Evolutionary conservation across 2,888 invertebrate genomes (phyloP).

Genomic region (Apamea anceps): DNA sequence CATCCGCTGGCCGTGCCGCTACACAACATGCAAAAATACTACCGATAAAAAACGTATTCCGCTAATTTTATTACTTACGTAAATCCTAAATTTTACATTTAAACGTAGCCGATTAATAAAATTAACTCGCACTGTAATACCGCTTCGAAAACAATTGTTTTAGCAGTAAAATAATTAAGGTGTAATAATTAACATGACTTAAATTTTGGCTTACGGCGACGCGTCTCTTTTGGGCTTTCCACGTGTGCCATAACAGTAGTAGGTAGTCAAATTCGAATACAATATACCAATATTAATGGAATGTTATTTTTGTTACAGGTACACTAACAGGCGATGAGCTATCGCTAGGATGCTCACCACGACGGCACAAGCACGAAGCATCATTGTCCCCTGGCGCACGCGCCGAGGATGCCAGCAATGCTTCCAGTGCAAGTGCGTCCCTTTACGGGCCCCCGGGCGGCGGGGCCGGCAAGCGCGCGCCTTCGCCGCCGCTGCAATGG

Average conservation of each 20-base stretch:
- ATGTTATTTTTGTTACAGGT: slow-evolving; percentile 90
- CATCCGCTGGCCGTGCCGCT: slow-evolving; percentile 74
- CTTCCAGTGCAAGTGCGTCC: slow-evolving; percentile 91
- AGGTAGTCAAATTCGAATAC: background rate
- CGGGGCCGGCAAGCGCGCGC: slow-evolving; percentile 85
- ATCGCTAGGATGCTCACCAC: slow-evolving; percentile 91
- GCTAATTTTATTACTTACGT: slow-evolving; percentile 21
- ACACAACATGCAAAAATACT: slow-evolving; percentile 59
- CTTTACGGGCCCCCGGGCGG: slow-evolving; percentile 90
- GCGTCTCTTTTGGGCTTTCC: background rate
- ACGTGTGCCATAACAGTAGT: background rate
- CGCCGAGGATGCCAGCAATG: slow-evolving; percentile 94
- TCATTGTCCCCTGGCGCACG: slow-evolving; percentile 92
- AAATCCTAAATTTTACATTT: background rate
- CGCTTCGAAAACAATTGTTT: background rate
- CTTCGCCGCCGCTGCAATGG: slow-evolving; percentile 92
- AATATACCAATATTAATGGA: slow-evolving; percentile 5
- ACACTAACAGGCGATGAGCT: slow-evolving; percentile 95
- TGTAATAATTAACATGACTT: too few relatives aligned
- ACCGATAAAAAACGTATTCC: slow-evolving; percentile 36
- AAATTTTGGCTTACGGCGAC: background rate
- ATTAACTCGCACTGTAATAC: slow-evolving; percentile 1
- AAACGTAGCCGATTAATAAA: background rate
- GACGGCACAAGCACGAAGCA: slow-evolving; percentile 91
- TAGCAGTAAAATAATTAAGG: background rate